phyloP scores from a whole-genome alignment of 64 coral and sea anemone genomes.

The Platygyra sinensis region DNA sequence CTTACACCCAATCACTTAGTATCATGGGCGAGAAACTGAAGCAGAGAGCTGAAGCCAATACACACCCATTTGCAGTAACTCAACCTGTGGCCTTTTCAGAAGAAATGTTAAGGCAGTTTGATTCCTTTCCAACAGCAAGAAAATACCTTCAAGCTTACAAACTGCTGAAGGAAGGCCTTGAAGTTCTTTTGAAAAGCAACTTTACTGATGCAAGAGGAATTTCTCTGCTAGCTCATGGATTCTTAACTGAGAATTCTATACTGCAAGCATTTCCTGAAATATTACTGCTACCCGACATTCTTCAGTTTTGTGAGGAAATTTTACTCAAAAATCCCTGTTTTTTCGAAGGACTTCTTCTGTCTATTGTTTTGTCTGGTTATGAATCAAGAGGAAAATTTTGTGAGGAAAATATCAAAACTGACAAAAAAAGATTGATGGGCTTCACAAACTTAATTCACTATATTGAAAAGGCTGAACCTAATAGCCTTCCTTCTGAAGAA shows the following conservation, averaged over 20 bases:
- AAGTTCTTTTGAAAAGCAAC: conserved; percentile 59
- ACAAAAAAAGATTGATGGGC: conserved; percentile 20
- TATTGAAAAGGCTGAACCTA: conserved; percentile 64
- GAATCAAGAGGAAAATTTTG: neutral
- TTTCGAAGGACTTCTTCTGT: conserved; percentile 57
- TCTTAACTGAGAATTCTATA: conserved; percentile 60
- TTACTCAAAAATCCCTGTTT: conserved; percentile 36
- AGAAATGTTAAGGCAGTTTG: conserved; percentile 43
- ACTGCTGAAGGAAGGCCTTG: conserved; percentile 17
- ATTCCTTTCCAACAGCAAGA: conserved; percentile 72
- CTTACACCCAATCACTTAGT: neutral
- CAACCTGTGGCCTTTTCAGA: conserved; percentile 57
- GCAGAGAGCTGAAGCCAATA: neutral
- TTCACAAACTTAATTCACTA: conserved; percentile 65
- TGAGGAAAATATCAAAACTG: neutral
- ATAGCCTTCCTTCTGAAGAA: conserved; percentile 41
- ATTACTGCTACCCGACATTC: neutral
- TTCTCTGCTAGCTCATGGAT: conserved; percentile 57
- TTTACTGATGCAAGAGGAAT: conserved; percentile 69
- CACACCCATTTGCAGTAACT: conserved; percentile 42
- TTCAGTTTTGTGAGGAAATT: conserved; percentile 1
- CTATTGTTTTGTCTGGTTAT: neutral
- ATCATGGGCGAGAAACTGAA: neutral
- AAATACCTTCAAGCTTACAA: conserved; percentile 71
- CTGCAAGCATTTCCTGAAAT: conserved; percentile 23